Base-by-base conservation (phyloP, 1,140 invertebrate genomes). In the Lerema accius region DNA sequence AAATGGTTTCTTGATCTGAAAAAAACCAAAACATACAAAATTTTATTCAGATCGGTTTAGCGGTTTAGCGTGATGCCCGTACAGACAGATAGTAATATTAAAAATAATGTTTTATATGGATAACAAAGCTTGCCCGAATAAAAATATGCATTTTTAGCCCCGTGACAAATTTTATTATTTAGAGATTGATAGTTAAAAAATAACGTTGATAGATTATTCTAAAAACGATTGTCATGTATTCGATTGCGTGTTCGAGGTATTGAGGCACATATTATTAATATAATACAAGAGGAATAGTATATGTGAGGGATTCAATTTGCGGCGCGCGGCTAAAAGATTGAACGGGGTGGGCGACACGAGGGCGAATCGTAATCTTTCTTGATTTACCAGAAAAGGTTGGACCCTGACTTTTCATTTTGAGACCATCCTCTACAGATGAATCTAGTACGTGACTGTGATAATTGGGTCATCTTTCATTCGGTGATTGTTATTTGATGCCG, bases 261-360 rank as follows among this genome's bases (percentile, higher is more conserved):
- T 32, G 9, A 32, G 4, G 28, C 28, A 32, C 9, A 32, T 23
- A 3, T 3, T 32, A 32, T 32, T 32, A 32, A 32, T 32, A 32
- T 32, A 32, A 32, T 32, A n/a, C n/a, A n/a, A n/a, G n/a, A n/a
- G n/a, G n/a, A n/a, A n/a, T n/a, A n/a, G 9, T 9, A 32, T 9
- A 37, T 11, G 35, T 37, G 35, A 37, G 35, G 35, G 35, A 37
- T 11, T 37, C n/a, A 37, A 37, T 37, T 37, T 37, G 28, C 28
- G 35, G 35, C 35, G 10, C 7, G n/a, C 35, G 35, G 35, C 35
- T 7, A n/a, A 11, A n/a, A 11, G 35, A 37, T 37, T 37, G 35
- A 37, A 37, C 35, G 35, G 35, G 1, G 7, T 37, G 35, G 35
- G 1, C 35, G 35, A 37, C 35, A 11, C 35, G 4, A 37, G 35